Evolutionary conservation across 2,888 invertebrate species (phyloP).

Genomic region (Dermolepida albohirtum): DNA sequence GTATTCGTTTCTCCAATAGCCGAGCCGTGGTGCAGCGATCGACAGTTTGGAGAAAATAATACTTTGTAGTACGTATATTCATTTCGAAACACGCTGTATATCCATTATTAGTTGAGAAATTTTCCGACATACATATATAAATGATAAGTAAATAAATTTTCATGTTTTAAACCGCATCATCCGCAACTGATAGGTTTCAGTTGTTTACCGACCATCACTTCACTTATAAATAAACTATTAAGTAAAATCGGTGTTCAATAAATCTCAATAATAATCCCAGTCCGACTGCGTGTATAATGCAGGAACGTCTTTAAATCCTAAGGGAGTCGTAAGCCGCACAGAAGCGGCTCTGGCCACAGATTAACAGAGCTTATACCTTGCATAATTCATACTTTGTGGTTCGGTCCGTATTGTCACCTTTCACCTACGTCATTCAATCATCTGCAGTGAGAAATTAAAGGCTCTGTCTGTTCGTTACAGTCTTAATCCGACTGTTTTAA

Average conservation of each 20-base stretch:
- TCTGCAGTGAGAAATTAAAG: constrained; percentile 33
- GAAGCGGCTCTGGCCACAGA: constrained; percentile 56
- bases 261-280: constrained; percentile 39
- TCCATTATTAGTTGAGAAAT: no score
- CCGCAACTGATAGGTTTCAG: constrained; percentile 22
- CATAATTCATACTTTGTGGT: constrained; percentile 60
- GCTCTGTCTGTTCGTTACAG: constrained; percentile 24
- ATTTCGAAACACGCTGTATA: no score
- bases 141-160: no score
- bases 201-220: constrained; percentile 23
- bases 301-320: constrained; percentile 50
- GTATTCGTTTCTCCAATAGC: no score
- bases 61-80: no score
- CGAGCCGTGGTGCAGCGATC: no score
- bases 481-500: constrained; percentile 26
- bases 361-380: constrained; percentile 60
- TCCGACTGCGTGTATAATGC: constrained; percentile 33
- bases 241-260: constrained; percentile 36
- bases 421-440: constrained; percentile 58
- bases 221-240: constrained; percentile 34
- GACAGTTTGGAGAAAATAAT: no score
- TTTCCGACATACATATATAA: no score
- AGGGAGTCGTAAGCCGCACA: constrained; percentile 56
- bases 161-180: no score
- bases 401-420: constrained; percentile 60